Evolutionary conservation across 1,140 invertebrate genomes (phyloP).

Genomic region (Colletes gigas): DNA sequence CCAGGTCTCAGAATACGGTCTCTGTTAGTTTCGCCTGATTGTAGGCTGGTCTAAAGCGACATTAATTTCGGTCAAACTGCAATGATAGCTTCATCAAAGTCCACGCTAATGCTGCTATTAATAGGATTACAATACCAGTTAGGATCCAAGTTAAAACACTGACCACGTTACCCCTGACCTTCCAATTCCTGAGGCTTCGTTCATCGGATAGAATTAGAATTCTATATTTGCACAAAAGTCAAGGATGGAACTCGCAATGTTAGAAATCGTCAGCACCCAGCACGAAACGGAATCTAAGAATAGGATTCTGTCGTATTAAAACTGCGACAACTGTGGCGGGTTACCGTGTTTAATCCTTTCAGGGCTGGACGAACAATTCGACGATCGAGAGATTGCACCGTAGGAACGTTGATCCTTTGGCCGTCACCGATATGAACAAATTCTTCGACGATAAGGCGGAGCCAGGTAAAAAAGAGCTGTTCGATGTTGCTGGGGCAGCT

Average conservation of each 20-base stretch:
- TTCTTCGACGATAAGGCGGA: conserved; percentile 63
- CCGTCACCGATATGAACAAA: conserved; percentile 62
- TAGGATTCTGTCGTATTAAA: not conserved
- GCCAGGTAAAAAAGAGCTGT: conserved; percentile 55
- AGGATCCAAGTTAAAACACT: too few species aligned
- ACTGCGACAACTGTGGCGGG: not conserved
- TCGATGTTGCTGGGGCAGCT: not conserved
- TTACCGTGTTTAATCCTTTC: conserved; percentile 38
- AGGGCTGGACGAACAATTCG: conserved; percentile 73
- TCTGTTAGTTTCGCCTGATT: not conserved
- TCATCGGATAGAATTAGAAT: too few species aligned
- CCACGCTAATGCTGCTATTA: not conserved
- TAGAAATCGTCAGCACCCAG: too few species aligned
- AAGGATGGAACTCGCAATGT: too few species aligned
- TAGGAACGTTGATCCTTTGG: conserved; percentile 54
- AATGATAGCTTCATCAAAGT: not conserved
- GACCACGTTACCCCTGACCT: too few species aligned
- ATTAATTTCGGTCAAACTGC: not conserved
- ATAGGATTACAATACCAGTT: not conserved
- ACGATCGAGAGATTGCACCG: conserved; percentile 58
- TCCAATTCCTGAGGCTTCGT: too few species aligned
- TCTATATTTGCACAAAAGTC: too few species aligned
- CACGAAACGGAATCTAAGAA: not conserved
- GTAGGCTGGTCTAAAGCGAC: too few species aligned
- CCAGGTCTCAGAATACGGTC: not conserved